Evolutionary conservation across 2,888 invertebrate species (phyloP), one percentile per base, ranked within the genome.

Genomic region (Dolomedes plantarius): DNA sequence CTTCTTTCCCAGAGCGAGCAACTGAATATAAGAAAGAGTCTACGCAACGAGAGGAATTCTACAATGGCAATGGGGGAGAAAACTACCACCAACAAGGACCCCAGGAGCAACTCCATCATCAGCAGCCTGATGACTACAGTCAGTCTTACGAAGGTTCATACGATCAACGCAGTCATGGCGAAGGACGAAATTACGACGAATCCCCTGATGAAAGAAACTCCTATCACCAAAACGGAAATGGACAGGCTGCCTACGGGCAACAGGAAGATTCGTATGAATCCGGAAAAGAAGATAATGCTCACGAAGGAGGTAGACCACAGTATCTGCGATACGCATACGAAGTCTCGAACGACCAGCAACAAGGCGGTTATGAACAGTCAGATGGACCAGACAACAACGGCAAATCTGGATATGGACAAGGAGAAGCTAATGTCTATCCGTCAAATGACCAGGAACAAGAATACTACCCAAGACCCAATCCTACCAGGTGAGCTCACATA

Each of bases 21-120:
- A 32, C 65, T 28, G 80, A 80, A 56, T 80, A 80, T 41, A 68
- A 67, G 5, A 81, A 82, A 39, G 56, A 69, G 13, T 29, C 32
- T 13, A 23, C 27, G 0, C 64, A 64, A 62, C n/a, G 31, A 28
- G 62, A 46, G 2, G 41, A 31, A 36, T 56, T 72, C 23, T 72
- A 76, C 39, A 50, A 76, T 29, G 62, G 65, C 1, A 69, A 27
- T 6, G 29, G 9, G 1, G 68, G 31, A 7, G 36, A 67, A 11
- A 36, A 19, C 29, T 36, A 19, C 32, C 23, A 50, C 16, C 36
- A 69, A 0, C 27, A 27, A 19, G 69, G 32, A 19, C 41, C 19
- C 28, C 67, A 69, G 0, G 23, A 62, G 0, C 13, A 39, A 3
- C 16, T 29, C 41, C 46, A n/a, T 32, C 50, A 56, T 13, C 28